Percentiles rank a stretch among this genome's conserved stretches.
Evolutionary conservation across 2,797 vertebrate genomes (phyloP).

Genomic region (Philypnodon macrostomus): DNA sequence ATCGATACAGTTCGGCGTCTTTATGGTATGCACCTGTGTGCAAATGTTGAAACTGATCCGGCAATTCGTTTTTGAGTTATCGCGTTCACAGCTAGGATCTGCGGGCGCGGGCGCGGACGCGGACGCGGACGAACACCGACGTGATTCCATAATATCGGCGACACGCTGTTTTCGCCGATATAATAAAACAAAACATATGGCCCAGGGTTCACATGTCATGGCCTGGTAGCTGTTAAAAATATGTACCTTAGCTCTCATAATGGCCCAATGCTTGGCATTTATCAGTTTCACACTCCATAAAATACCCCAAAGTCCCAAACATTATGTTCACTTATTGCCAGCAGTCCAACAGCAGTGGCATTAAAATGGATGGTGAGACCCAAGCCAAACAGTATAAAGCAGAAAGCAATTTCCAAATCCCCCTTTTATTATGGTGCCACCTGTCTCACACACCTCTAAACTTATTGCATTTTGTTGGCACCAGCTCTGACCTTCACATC

Average conservation of each 20-base stretch:
- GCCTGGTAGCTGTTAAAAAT: not conserved
- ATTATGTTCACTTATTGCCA: conserved; percentile 25
- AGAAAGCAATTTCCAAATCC: conserved; percentile 51
- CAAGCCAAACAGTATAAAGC: conserved; percentile 47
- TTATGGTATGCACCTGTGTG: too few relatives aligned
- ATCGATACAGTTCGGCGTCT: too few relatives aligned
- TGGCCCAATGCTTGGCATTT: conserved; percentile 9
- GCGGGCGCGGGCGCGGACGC: too few relatives aligned
- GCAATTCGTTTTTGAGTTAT: too few relatives aligned
- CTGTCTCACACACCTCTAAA: conserved; percentile 51
- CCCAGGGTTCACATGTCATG: too few relatives aligned
- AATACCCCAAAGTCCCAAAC: conserved; percentile 34
- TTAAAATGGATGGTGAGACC: conserved; percentile 43
- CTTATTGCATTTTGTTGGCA: conserved; percentile 46
- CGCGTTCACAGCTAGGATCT: too few relatives aligned
- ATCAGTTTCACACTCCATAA: conserved; percentile 27
- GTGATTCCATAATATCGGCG: too few relatives aligned
- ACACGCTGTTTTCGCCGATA: too few relatives aligned
- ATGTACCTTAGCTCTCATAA: conserved; percentile 6
- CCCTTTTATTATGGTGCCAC: conserved; percentile 47
- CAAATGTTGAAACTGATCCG: too few relatives aligned
- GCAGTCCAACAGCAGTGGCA: conserved; percentile 37
- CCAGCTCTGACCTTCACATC: conserved; percentile 48
- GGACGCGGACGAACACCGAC: too few relatives aligned
- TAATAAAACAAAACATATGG: too few relatives aligned